phyloP scores from a whole-genome alignment of 2,888 invertebrate genomes.

The Zygothrica quintamaculata region DNA sequence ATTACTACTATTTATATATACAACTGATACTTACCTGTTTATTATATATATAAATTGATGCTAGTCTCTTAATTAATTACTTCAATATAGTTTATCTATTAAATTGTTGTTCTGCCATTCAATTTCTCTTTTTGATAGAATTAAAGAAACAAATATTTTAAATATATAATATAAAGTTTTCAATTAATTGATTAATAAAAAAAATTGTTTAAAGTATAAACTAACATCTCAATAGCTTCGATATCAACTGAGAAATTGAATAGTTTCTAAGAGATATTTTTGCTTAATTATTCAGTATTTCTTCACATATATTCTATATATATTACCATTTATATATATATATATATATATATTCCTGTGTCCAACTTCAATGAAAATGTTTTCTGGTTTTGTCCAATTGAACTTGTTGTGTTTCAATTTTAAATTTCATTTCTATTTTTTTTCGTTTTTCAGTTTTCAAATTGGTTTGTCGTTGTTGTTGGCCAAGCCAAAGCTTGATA shows the following conservation, averaged over 20 bases:
- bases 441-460: too few species aligned
- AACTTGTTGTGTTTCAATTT: slow-evolving; percentile 39
- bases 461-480: slow-evolving; percentile 11
- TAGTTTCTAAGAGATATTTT: neutral
- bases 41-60: slow-evolving; percentile 37
- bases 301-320: neutral
- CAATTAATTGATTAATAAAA: too few species aligned
- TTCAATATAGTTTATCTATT: slow-evolving; percentile 23
- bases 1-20: slow-evolving; percentile 55
- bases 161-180: too few species aligned
- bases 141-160: too few species aligned
- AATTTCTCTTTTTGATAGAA: too few species aligned
- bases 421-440: too few species aligned
- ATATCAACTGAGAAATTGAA: slow-evolving; percentile 14
- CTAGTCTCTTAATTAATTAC: slow-evolving; percentile 51
- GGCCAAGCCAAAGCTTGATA: neutral
- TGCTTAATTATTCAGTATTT: slow-evolving; percentile 9
- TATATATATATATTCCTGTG: slow-evolving; percentile 21
- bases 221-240: too few species aligned
- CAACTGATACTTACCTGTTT: slow-evolving; percentile 43
- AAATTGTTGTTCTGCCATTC: slow-evolving; percentile 1
- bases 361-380: slow-evolving; percentile 40
- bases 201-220: too few species aligned
- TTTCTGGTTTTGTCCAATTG: slow-evolving; percentile 33
- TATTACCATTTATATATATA: slow-evolving; percentile 3